Percentiles rank a stretch among this genome's conserved stretches.
phyloP scores from a whole-genome alignment of 2,888 invertebrate genomes.

The Sinohyriopsis cumingii region DNA sequence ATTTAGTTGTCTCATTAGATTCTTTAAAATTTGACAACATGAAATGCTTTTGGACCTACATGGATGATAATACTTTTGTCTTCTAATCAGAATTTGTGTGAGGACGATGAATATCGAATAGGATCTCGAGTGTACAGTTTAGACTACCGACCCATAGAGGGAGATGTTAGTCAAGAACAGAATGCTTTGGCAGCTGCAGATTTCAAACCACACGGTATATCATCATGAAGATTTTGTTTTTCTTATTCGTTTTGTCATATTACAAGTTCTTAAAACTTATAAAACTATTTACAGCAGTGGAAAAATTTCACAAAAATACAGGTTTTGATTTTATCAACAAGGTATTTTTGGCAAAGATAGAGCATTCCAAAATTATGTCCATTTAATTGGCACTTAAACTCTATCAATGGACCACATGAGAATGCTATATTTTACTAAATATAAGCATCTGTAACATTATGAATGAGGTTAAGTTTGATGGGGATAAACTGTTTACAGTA shows the following conservation, averaged over 20 bases:
- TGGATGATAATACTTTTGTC: neutral
- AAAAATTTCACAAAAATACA: no score
- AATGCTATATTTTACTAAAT: no score
- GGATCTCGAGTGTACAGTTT: conserved; percentile 82
- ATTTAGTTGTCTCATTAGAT: no score
- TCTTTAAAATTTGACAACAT: neutral
- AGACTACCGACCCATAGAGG: conserved; percentile 89
- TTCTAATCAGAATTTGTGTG: conserved; percentile 82
- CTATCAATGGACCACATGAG: no score
- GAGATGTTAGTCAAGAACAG: conserved; percentile 85
- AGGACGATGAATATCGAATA: conserved; percentile 88
- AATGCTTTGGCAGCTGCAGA: conserved; percentile 87
- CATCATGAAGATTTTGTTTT: conserved; percentile 66
- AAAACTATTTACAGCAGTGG: neutral
- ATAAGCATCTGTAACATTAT: no score
- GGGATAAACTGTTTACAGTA: no score
- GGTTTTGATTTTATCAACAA: no score
- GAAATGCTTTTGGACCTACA: neutral
- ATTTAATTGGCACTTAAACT: no score
- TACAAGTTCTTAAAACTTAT: neutral
- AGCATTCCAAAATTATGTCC: no score
- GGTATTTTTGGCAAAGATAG: no score
- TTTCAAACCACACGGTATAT: conserved; percentile 87
- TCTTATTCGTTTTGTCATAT: no score
- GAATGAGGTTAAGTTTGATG: no score